These are phyloP conservation scores for Poeciliopsis presidionis DNA, from an alignment of 2,797 vertebrate genomes.

Conservation along the genomic window DNA sequence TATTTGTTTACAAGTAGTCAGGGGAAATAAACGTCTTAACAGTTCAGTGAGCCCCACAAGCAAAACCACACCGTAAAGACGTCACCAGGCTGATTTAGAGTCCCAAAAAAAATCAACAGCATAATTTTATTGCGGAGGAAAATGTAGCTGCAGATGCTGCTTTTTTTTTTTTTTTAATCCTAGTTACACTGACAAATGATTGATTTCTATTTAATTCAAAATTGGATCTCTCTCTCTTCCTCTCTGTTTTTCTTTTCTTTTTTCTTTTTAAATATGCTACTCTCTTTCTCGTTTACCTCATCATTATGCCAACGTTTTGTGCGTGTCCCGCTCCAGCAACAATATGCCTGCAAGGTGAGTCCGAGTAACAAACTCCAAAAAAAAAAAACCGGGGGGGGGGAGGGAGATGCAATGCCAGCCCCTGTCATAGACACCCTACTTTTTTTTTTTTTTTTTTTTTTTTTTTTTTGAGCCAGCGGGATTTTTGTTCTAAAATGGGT, in stretches of 20 bases:
- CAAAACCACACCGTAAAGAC: neutral
- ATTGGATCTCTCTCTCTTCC: no score
- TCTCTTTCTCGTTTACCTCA: conserved; percentile 64
- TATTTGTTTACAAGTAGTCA: conserved; percentile 6
- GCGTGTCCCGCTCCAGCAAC: conserved; percentile 63
- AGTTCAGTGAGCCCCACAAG: conserved; percentile 1
- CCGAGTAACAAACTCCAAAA: conserved; percentile 47
- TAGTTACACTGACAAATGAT: neutral
- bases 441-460: neutral
- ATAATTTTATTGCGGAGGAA: conserved; percentile 12
- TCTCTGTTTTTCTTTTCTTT: neutral
- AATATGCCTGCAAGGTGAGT: conserved; percentile 64
- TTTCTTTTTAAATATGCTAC: conserved; percentile 9
- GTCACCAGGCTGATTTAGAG: conserved; percentile 7
- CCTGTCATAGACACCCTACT: conserved; percentile 33
- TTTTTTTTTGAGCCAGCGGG: conserved; percentile 27
- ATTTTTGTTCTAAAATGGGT: no score
- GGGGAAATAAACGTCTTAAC: neutral
- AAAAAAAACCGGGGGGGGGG: neutral
- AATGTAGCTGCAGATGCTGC: neutral
- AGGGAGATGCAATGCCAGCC: conserved; percentile 42
- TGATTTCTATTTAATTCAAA: conserved; percentile 10
- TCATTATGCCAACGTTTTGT: conserved; percentile 57
- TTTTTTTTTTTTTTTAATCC: neutral
- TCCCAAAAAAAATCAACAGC: conserved; percentile 1